A percentile compares a stretch with the other conserved stretches of the same genome.
Conservation (phyloP, 2,797 vertebrate species). For the Parauchenoglanis ngamensis region DNA sequence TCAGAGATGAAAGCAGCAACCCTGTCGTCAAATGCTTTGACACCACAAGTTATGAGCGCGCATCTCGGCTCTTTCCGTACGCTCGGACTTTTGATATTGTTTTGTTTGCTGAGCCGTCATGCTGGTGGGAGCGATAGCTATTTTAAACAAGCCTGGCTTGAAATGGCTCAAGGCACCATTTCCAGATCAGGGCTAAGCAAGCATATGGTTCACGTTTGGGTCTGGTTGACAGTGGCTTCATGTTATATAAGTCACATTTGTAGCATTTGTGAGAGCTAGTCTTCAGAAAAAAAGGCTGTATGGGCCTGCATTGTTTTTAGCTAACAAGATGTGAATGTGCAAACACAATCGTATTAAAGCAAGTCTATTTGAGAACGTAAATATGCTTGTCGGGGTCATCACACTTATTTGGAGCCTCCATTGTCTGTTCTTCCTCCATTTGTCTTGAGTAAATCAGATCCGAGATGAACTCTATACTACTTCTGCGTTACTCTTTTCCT, state of each 20-base stretch:
- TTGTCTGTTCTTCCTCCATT: conserved; percentile 55
- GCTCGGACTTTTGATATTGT: conserved; percentile 35
- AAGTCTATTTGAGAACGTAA: conserved; percentile 28
- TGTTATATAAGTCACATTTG: background rate
- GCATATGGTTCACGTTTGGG: conserved; percentile 29
- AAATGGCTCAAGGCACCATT: background rate
- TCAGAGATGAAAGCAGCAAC: conserved; percentile 57
- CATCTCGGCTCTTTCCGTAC: conserved; percentile 11
- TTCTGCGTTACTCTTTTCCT: conserved; percentile 47
- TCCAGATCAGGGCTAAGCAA: background rate
- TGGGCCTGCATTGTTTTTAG: background rate
- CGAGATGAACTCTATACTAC: conserved; percentile 46
- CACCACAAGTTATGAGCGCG: conserved; percentile 6
- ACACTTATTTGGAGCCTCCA: conserved; percentile 42
- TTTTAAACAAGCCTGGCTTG: conserved; percentile 16
- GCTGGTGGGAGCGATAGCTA: conserved; percentile 18
- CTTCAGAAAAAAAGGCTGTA: background rate
- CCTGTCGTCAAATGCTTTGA: conserved; percentile 50
- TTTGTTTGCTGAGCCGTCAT: conserved; percentile 16
- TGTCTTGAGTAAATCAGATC: conserved; percentile 54
- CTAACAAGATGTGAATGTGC: conserved; percentile 16
- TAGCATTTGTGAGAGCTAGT: background rate
- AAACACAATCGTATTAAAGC: conserved; percentile 41
- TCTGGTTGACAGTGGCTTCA: conserved; percentile 17
- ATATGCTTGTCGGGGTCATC: conserved; percentile 25